A percentile compares a stretch with the other conserved stretches of the same genome.
Conservation (phyloP, 2,113 vertebrate species). For the Pseudorhombus dupliciocellatus region DNA sequence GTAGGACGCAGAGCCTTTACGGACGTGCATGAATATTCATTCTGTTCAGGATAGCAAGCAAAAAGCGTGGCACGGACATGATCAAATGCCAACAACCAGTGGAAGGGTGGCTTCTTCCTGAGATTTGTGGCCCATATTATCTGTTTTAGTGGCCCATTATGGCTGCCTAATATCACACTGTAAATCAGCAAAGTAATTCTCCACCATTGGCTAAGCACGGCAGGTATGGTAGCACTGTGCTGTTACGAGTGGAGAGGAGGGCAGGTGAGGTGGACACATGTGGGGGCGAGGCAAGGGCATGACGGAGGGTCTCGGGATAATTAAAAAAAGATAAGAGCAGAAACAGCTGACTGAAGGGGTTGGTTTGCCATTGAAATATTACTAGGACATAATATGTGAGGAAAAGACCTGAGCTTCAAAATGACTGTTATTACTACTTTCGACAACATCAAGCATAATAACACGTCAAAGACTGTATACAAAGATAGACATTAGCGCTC, state of each 20-base stretch:
- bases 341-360: slow-evolving; percentile 8
- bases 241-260: slow-evolving; percentile 12
- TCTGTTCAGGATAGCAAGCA: slow-evolving; percentile 25
- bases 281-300: slow-evolving; percentile 28
- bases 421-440: neutral
- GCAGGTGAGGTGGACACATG: neutral
- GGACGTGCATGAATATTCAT: slow-evolving; percentile 38
- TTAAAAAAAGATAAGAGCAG: slow-evolving; percentile 20
- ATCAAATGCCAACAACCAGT: slow-evolving; percentile 67
- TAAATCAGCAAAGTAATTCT: slow-evolving; percentile 77
- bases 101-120: slow-evolving; percentile 47
- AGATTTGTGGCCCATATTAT: slow-evolving; percentile 75
- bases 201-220: slow-evolving; percentile 51
- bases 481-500: too few species aligned
- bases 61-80: slow-evolving; percentile 45
- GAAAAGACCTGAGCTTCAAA: slow-evolving; percentile 6
- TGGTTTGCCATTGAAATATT: slow-evolving; percentile 24
- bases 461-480: too few species aligned
- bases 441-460: too few species aligned
- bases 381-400: slow-evolving; percentile 22
- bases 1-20: neutral
- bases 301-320: slow-evolving; percentile 48
- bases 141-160: slow-evolving; percentile 69
- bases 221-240: slow-evolving; percentile 47
- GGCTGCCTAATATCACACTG: slow-evolving; percentile 68